Conservation (phyloP, 2,888 invertebrate genomes). For the Octodonta nipae region DNA sequence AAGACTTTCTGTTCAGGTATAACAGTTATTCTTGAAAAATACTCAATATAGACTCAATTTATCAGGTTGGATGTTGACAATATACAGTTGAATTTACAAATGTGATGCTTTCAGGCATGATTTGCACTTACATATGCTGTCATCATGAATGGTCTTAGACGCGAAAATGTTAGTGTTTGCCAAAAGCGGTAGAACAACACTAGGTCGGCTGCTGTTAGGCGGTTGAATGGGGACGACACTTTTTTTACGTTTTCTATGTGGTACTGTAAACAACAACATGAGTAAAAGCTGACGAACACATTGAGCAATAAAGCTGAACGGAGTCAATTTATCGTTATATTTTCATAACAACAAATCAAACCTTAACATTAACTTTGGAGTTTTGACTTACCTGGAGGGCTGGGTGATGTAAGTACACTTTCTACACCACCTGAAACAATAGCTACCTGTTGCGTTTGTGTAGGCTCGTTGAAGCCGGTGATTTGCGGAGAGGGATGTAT, state of each 20-base stretch:
- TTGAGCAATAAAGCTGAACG: neutral
- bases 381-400: constrained; percentile 46
- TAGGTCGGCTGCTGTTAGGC: constrained; percentile 59
- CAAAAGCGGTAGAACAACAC: constrained; percentile 62
- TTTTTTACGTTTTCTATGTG: constrained; percentile 36
- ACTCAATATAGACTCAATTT: too few relatives aligned
- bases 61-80: too few relatives aligned
- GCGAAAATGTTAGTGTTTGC: constrained; percentile 42
- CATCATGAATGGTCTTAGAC: constrained; percentile 41
- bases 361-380: too few relatives aligned
- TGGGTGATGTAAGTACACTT: constrained; percentile 40
- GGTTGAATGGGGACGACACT: constrained; percentile 36
- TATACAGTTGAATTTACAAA: too few relatives aligned
- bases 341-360: too few relatives aligned
- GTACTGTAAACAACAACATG: constrained; percentile 21
- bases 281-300: neutral
- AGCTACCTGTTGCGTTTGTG: constrained; percentile 30
- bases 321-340: too few relatives aligned
- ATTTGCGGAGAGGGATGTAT: constrained; percentile 18
- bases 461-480: constrained; percentile 17
- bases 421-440: constrained; percentile 33
- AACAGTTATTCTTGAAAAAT: too few relatives aligned
- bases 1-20: too few relatives aligned
- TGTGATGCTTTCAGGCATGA: too few relatives aligned
- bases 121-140: constrained; percentile 29